Evolutionary conservation across 2,113 vertebrate species (phyloP), one percentile per base, ranked within the genome.

Genomic region (Nyctibius bracteatus): DNA sequence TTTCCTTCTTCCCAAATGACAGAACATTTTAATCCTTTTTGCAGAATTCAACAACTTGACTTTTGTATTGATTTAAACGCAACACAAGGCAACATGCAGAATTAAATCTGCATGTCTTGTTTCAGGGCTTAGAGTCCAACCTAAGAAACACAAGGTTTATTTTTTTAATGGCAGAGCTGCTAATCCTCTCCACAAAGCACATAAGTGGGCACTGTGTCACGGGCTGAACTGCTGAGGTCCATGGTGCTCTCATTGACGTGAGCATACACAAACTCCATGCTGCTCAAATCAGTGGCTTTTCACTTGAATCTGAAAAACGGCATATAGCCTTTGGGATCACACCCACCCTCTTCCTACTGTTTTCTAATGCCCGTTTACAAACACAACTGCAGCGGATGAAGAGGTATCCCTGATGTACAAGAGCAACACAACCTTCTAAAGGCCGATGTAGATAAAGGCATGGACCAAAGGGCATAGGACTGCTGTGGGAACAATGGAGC

Each of bases 21-120:
- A 78, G 47, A 81, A 49, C 25, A 74, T 89, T 85, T 80, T 65
- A 86, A 91, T 75, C 52, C 78, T 65, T 74, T 59, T 35, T 81
- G 35, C 67, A 83, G 90, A 89, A 85, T 37, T 72, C 52, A 39
- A 20, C n/a, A 75, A 44, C 19, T 39, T 51, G 46, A 57, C 37
- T 72, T 95, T 15, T n/a, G 37, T 51, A 62, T 33, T 17, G 44
- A 37, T 66, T 83, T 81, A 81, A 91, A 77, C 9, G 39, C 23
- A 52, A 72, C 12, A 30, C 7, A 59, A 73, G 24, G 10, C 27
- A 78, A 37, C 15, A 88, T 0, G 5, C 17, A 67, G 77, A 90
- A 94, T 74, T 47, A 90, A 81, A 19, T 59, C 61, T 8, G 17
- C 19, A 5, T 58, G 5, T 35, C 25, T 49, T 49, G 19, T 79